phyloP scores from a whole-genome alignment of 1,140 invertebrate species.

The Drosophila sulfurigaster region DNA sequence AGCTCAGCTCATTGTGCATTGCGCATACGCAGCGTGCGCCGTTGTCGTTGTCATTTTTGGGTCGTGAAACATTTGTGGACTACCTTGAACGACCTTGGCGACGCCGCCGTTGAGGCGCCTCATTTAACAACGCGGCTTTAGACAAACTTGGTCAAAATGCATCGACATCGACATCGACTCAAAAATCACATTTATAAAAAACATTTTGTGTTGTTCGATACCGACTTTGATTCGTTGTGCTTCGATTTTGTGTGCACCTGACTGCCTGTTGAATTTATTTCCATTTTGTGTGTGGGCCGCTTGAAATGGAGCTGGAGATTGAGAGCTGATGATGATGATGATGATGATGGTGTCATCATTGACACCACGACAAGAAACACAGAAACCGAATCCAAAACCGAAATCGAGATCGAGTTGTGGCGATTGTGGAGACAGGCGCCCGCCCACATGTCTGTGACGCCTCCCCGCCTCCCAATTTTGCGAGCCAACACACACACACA shows the following conservation, averaged over 20 bases:
- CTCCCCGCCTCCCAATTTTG: neutral
- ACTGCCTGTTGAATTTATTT: constrained; percentile 20
- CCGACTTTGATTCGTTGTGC: constrained; percentile 23
- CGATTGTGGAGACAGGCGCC: constrained; percentile 12
- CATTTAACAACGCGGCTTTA: constrained; percentile 39
- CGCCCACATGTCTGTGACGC: constrained; percentile 14
- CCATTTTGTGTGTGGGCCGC: constrained; percentile 34
- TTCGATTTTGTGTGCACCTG: constrained; percentile 41
- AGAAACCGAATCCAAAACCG: neutral
- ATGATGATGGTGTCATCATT: constrained; percentile 73
- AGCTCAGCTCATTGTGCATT: constrained; percentile 47
- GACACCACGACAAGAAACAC: constrained; percentile 48
- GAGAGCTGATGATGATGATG: neutral
- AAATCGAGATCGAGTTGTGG: too few relatives aligned
- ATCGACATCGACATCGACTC: constrained; percentile 42
- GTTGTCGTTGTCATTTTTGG: constrained; percentile 7
- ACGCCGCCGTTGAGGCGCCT: constrained; percentile 59
- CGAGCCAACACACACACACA: neutral
- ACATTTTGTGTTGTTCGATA: constrained; percentile 31
- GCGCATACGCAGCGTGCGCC: constrained; percentile 75
- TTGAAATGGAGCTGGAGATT: constrained; percentile 13
- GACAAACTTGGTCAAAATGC: constrained; percentile 76
- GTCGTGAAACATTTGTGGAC: constrained; percentile 62
- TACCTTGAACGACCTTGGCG: constrained; percentile 79
- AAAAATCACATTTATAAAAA: constrained; percentile 44